These are phyloP conservation scores for Tinea semifulvella DNA, from an alignment of 2,888 invertebrate genomes.

Conservation along the genomic window DNA sequence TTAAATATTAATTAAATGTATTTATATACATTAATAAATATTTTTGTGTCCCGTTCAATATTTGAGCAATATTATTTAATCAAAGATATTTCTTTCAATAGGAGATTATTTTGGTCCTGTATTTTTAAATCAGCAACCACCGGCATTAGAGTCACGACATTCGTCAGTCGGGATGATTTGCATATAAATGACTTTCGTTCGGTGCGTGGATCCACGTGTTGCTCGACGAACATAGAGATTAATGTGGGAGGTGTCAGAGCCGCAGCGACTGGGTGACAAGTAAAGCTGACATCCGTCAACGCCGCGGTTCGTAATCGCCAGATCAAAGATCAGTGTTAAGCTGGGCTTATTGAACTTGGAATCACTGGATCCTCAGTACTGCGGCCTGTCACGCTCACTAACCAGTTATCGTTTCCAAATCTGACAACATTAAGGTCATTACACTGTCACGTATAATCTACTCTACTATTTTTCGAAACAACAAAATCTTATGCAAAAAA, in stretches of 20 bases:
- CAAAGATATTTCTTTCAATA: too few relatives aligned
- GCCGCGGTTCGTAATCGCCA: slow-evolving; percentile 52
- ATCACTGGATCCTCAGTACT: slow-evolving; percentile 30
- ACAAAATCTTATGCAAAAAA: slow-evolving; percentile 5
- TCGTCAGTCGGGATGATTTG: slow-evolving; percentile 59
- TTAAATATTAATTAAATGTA: too few relatives aligned
- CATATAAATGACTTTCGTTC: slow-evolving; percentile 63
- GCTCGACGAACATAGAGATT: slow-evolving; percentile 59
- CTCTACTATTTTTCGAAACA: background rate
- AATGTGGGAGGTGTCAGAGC: slow-evolving; percentile 55
- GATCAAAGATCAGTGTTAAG: slow-evolving; percentile 63
- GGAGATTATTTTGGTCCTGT: too few relatives aligned
- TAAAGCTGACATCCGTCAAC: slow-evolving; percentile 66
- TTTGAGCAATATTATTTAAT: too few relatives aligned
- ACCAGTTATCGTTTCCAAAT: slow-evolving; percentile 45
- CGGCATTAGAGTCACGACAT: slow-evolving; percentile 53
- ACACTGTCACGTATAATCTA: slow-evolving; percentile 25
- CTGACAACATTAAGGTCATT: slow-evolving; percentile 45
- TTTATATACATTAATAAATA: too few relatives aligned
- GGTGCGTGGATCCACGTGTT: slow-evolving; percentile 63
- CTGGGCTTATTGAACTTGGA: slow-evolving; percentile 58
- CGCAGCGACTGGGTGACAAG: slow-evolving; percentile 44
- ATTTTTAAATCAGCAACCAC: too few relatives aligned
- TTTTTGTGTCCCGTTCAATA: too few relatives aligned
- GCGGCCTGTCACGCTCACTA: slow-evolving; percentile 19